These are phyloP conservation scores for Bactericera cockerelli DNA, from an alignment of 1,140 invertebrate genomes.

Conservation along the genomic window DNA sequence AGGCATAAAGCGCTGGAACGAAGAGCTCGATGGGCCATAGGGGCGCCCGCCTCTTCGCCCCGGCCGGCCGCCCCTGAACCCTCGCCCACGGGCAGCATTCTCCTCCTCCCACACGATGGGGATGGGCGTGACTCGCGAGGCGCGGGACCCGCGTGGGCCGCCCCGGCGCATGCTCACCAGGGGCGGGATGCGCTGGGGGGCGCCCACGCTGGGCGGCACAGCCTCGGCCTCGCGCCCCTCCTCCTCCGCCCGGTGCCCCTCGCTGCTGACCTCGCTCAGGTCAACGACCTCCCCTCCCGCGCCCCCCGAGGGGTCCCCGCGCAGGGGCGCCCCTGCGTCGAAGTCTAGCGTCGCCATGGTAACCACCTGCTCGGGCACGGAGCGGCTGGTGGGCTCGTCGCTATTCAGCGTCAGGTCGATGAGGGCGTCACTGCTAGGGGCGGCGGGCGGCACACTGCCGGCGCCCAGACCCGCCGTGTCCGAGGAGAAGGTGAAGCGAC, in stretches of 20 bases:
- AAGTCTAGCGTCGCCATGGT: not conserved
- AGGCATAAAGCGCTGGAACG: too few relatives aligned
- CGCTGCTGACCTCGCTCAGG: not conserved
- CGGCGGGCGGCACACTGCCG: not conserved
- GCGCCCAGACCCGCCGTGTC: slow-evolving; percentile 32
- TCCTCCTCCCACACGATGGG: slow-evolving; percentile 4
- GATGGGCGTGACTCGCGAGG: not conserved
- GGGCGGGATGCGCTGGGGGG: not conserved
- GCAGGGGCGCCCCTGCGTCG: too few relatives aligned
- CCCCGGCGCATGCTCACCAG: not conserved
- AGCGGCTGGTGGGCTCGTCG: not conserved
- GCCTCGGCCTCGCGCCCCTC: slow-evolving; percentile 1
- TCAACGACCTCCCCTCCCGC: not conserved
- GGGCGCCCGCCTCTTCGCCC: not conserved
- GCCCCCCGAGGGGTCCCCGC: not conserved
- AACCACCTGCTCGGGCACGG: not conserved
- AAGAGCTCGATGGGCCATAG: too few relatives aligned
- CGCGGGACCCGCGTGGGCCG: not conserved
- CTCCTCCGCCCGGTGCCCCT: not conserved
- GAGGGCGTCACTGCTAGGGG: not conserved
- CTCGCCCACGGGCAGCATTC: not conserved
- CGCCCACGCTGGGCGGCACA: not conserved
- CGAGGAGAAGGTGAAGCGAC: slow-evolving; percentile 51
- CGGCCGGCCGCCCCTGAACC: not conserved
- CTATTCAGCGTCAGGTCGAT: too few relatives aligned